phyloP scores from a whole-genome alignment of 2,888 invertebrate species.

The Agrochola circellaris region DNA sequence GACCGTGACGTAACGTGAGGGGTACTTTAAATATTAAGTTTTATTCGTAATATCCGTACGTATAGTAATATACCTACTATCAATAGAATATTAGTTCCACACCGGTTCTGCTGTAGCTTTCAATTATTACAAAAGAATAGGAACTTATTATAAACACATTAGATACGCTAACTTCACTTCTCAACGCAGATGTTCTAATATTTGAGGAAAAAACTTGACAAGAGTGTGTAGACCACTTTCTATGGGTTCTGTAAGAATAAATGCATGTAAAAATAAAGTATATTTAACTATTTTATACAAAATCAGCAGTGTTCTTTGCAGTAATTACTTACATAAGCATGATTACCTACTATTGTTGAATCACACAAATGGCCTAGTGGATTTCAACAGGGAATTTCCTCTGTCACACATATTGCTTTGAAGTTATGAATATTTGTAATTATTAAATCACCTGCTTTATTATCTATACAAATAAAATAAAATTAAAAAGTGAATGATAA shows the following conservation, averaged over 20 bases:
- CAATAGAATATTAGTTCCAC: conserved; percentile 65
- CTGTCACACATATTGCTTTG: neutral
- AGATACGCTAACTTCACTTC: conserved; percentile 77
- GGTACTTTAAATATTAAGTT: neutral
- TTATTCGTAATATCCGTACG: conserved; percentile 46
- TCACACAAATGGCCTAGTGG: neutral
- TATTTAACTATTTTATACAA: neutral
- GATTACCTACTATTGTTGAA: neutral
- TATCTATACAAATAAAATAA: no score
- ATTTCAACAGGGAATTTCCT: neutral
- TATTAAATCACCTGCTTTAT: neutral
- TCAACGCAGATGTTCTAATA: conserved; percentile 75
- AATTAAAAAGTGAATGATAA: no score
- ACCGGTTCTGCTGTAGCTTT: conserved; percentile 65
- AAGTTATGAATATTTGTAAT: neutral
- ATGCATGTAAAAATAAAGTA: neutral
- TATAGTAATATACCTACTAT: conserved; percentile 47
- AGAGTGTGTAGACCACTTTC: neutral
- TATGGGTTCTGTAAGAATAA: conserved; percentile 45
- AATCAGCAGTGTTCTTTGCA: neutral
- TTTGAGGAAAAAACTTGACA: conserved; percentile 43
- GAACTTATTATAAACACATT: conserved; percentile 81
- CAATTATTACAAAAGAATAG: conserved; percentile 71
- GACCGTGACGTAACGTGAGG: no score
- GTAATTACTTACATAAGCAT: neutral